phyloP scores from a whole-genome alignment of 2,797 vertebrate genomes.

The Falco biarmicus region DNA sequence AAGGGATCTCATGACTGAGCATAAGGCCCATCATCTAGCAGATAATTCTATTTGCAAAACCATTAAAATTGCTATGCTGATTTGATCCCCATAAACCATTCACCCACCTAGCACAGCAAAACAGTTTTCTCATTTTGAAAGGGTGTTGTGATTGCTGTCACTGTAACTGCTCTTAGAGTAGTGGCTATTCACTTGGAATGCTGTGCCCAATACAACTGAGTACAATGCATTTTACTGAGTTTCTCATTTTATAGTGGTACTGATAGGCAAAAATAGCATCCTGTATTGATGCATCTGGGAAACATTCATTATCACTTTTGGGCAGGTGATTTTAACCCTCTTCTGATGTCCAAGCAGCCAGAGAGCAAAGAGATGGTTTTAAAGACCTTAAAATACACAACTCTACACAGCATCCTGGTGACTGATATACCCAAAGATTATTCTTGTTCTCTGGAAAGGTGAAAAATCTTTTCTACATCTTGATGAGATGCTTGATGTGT shows the following conservation, averaged over 20 bases:
- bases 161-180: not conserved
- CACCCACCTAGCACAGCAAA: not conserved
- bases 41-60: not conserved
- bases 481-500: not conserved
- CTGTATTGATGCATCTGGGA: not conserved
- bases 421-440: not conserved
- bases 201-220: fast-evolving
- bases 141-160: not conserved
- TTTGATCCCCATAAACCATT: not conserved
- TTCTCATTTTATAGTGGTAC: not conserved
- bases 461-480: not conserved
- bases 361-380: not conserved
- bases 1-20: not conserved
- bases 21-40: not conserved
- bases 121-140: not conserved
- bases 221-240: not conserved
- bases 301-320: fast-evolving
- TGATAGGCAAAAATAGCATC: not conserved
- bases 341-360: not conserved
- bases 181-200: not conserved
- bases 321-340: not conserved
- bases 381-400: not conserved
- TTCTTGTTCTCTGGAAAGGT: not conserved
- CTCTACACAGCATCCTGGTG: fast-evolving
- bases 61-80: not conserved